Evolutionary conservation across 2,113 vertebrate genomes (phyloP), one percentile per base, ranked within the genome.

Genomic region (Megaceryle maxima): DNA sequence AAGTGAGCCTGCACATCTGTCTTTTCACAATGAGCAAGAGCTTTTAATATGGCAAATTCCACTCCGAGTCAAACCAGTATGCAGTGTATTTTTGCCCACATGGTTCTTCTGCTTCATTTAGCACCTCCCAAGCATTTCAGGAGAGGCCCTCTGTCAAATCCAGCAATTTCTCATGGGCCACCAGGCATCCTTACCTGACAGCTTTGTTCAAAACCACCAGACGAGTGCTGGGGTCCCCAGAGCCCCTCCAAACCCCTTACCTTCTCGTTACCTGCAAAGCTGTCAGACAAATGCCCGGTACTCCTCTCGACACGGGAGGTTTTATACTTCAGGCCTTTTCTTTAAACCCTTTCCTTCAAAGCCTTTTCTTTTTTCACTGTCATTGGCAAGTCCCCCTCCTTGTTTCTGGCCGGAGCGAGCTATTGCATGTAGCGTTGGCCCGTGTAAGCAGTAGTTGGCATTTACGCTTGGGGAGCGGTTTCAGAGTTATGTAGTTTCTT

Each of bases 361-460:
- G 33, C 22, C 1, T 46, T 83, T 35, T 28, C 17, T 67, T 43
- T 20, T 63, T 29, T 60, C 35, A 4, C 21, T 10, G 26, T 22
- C 26, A 1, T 10, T 21, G 19, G 5, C 46, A 16, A 10, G n/a
- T 82, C 75, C 48, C 10, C 46, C 20, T 66, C 5, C 1, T 20
- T 7, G 29, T 57, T 51, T 53, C 70, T 41, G 43, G 26, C 3
- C 44, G 67, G 22, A 59, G 43, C 8, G 22, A 53, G 46, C 48
- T 68, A 5, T 24, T 28, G 37, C 64, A 4, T 0, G 1, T 20
- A 22, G 26, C 19, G 0, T 3, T 29, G n/a, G 31, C 31, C 26
- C 3, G 0, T 2, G 44, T 17, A 7, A 37, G 63, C 16, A 19
- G 18, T 10, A 48, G 43, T 39, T 51, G 48, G 67, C 43, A 12